Base-by-base conservation (phyloP, 1,140 invertebrate species). In the Sogatella furcifera region DNA sequence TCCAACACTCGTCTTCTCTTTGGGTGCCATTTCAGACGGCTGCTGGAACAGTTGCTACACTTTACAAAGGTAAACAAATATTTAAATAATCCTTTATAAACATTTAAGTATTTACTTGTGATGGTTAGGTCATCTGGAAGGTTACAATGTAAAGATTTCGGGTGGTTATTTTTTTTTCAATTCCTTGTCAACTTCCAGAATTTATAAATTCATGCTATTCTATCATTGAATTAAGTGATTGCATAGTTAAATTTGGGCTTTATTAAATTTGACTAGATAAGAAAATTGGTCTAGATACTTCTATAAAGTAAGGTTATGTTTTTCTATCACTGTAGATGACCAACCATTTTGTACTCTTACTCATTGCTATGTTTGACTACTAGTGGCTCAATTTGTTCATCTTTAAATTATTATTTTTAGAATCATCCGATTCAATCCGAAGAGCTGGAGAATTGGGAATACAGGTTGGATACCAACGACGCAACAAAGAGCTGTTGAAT, bases 11-110 rank as follows among this genome's bases (percentile, higher is more conserved):
- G 64, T 79, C 83, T 68, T 83, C 77, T 55, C 73, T 88, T 49
- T 90, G 87, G 88, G 69, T 87, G 67, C 85, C 88, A 66, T 90
- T 90, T 74, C 88, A 90, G 74, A 87, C 85, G 64, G 87, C 88
- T 67, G 88, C 88, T 66, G 84, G 85, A 44, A 85, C 85, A 58
- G 85, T 90, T 62, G 89, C 88, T 59, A 80, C 81, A 46, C 76
- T 90, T 58, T 90, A 89, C 72, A 89, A 89, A 88, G 86, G 86
- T 87, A 70, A 70, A 68, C 13, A 19, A 19, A 44, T 21, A 21
- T 41, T 58, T 59, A 10, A 28, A 21, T 13, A 15, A 59, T 31
- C 5, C 8, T 59, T 22, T 9, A 38, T 8, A 8, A 11, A 8
- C 34, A 10, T 38, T 8, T 10, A 38, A 38, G 31, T 24, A 54